phyloP scores from a whole-genome alignment of 2,888 invertebrate genomes.

The Spisula solida region DNA sequence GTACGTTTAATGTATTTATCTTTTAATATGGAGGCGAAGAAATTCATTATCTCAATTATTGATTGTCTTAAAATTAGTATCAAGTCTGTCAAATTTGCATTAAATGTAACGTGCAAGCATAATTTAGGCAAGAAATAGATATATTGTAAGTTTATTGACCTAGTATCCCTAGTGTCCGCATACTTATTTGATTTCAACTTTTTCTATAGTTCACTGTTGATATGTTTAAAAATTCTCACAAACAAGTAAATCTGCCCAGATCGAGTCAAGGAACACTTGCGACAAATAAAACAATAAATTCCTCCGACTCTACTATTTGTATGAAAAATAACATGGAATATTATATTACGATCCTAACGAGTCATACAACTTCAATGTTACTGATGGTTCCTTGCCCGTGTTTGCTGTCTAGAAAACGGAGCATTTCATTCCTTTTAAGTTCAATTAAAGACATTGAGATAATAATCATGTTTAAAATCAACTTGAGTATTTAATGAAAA shows the following conservation, averaged over 20 bases:
- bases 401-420: background rate
- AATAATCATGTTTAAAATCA: slow-evolving; percentile 16
- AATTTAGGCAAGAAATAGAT: no score
- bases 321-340: no score
- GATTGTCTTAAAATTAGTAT: background rate
- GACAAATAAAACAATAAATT: no score
- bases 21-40: background rate
- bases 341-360: no score
- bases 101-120: background rate
- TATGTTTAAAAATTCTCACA: no score
- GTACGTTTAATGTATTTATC: background rate
- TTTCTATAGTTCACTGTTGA: no score
- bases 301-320: no score
- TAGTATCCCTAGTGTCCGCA: no score
- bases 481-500: slow-evolving; percentile 20
- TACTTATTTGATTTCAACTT: no score
- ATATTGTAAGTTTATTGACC: no score
- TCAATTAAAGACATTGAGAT: background rate
- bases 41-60: background rate
- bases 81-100: background rate
- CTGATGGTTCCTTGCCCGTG: background rate
- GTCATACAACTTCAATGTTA: background rate
- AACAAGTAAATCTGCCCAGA: no score
- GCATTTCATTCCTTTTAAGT: background rate
- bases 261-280: no score